Percentiles rank a stretch among this genome's conserved stretches.
Evolutionary conservation across 1,140 invertebrate species (phyloP).

Genomic region (Aphis gossypii): DNA sequence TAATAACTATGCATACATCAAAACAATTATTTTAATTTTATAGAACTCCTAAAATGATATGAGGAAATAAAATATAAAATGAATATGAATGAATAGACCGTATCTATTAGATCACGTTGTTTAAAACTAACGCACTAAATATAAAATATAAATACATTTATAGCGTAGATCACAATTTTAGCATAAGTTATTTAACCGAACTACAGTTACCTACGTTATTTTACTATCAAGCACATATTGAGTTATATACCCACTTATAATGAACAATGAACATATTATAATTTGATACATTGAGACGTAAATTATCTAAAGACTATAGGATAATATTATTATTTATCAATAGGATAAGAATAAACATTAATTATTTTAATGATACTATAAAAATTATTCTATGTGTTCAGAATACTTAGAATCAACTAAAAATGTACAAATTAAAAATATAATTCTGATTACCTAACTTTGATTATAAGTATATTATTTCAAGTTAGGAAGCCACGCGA

Average conservation of each 20-base stretch:
- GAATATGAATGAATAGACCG: not conserved
- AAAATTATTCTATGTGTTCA: not conserved
- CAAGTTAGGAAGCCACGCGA: not conserved
- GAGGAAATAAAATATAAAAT: not conserved
- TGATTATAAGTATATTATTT: not conserved
- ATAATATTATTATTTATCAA: not conserved
- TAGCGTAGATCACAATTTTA: not conserved
- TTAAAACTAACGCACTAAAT: not conserved
- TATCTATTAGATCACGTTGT: not conserved
- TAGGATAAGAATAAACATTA: not conserved
- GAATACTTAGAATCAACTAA: not conserved
- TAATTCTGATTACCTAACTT: not conserved
- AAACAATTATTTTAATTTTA: not conserved
- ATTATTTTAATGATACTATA: not conserved
- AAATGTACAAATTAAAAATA: not conserved
- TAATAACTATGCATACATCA: not conserved
- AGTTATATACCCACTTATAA: not conserved
- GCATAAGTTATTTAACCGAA: not conserved
- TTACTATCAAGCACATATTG: not conserved
- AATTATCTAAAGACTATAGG: not conserved
- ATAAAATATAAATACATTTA: not conserved
- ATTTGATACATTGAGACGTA: not conserved
- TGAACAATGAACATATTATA: conserved; percentile 6
- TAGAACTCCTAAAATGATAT: not conserved
- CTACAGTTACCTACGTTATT: not conserved